A percentile compares a stretch with the other conserved stretches of the same genome.
Evolutionary conservation across 1,140 invertebrate genomes (phyloP).

Genomic region (Papilio helenus): DNA sequence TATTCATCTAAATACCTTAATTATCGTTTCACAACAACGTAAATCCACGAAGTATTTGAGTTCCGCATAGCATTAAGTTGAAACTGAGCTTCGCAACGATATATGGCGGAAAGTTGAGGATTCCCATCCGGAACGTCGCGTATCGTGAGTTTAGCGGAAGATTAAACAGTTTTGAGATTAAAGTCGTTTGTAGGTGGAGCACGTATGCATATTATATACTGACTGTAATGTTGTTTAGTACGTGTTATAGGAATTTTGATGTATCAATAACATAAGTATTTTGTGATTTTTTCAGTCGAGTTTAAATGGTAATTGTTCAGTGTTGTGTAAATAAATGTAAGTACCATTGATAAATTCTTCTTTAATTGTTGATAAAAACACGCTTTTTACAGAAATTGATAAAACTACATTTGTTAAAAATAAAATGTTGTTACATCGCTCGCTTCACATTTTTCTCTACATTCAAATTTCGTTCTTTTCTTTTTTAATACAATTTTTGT

Average conservation of each 20-base stretch:
- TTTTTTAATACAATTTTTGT: too few relatives aligned
- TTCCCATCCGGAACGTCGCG: slow-evolving; percentile 4
- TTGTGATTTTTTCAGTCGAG: too few relatives aligned
- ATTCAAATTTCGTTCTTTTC: too few relatives aligned
- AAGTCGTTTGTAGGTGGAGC: slow-evolving; percentile 24
- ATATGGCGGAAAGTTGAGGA: slow-evolving; percentile 33
- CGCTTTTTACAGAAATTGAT: too few relatives aligned
- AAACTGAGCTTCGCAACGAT: slow-evolving; percentile 29
- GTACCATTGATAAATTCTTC: too few relatives aligned
- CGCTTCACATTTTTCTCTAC: too few relatives aligned
- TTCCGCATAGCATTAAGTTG: slow-evolving; percentile 15
- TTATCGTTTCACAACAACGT: slow-evolving; percentile 17
- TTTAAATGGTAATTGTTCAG: too few relatives aligned
- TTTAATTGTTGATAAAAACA: too few relatives aligned
- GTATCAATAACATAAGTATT: not conserved
- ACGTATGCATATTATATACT: slow-evolving; percentile 14
- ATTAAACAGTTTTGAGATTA: slow-evolving; percentile 28
- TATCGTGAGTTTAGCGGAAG: slow-evolving; percentile 21
- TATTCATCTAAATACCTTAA: slow-evolving; percentile 23
- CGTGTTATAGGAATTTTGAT: not conserved
- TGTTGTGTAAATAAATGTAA: too few relatives aligned
- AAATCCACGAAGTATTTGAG: slow-evolving; percentile 26
- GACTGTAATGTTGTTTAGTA: not conserved
- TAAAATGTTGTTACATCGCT: too few relatives aligned
- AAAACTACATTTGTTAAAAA: too few relatives aligned